Evolutionary conservation across 2,797 vertebrate species (phyloP), one percentile per base, ranked within the genome.

Genomic region (Siniperca undulata): DNA sequence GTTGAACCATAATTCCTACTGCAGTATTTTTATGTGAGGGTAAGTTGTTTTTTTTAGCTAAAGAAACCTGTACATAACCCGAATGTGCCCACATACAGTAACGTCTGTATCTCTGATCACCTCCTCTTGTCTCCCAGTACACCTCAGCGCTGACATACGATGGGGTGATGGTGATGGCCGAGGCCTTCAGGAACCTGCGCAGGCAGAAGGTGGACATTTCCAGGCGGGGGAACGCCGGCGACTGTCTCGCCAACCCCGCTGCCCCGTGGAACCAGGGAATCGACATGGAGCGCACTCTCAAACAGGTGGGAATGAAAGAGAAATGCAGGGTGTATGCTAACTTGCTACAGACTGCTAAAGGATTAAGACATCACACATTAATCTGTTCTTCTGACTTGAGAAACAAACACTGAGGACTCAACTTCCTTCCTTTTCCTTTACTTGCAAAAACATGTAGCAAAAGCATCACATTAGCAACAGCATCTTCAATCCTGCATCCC

Each of bases 191-290:
- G 90, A 97, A 96, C 88, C 96, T 99, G 74, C 96, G 97, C 90
- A 95, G 96, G 81, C 97, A 98, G 88, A 98, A 98, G 91, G 97
- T 98, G 83, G 98, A 98, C 91, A 97, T 99, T 92, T 98, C 97
- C 72, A 95, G 98, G 68, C 95, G 97, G 90, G 97, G 98, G 56
- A 98, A 98, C 82, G 98, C 97, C 12, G 97, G 97, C 1, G 98
- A 99, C 90, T 99, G 98, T 83, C 96, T 99, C 19, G 98, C 97
- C 64, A 99, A 98, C 81, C 98, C 98, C 1, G 98, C 97, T 22
- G 98, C 97, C 11, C 97, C 98, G 0, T 98, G 98, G 98, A 97
- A 97, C 86, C 98, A 99, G 91, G 98, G 98, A 66, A 97, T 98
- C 67, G 98, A 99, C 89, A 99, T 98, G 97, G 98, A 99, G 70